phyloP scores from a whole-genome alignment of 2,797 vertebrate species.

The Anniella stebbinsi region DNA sequence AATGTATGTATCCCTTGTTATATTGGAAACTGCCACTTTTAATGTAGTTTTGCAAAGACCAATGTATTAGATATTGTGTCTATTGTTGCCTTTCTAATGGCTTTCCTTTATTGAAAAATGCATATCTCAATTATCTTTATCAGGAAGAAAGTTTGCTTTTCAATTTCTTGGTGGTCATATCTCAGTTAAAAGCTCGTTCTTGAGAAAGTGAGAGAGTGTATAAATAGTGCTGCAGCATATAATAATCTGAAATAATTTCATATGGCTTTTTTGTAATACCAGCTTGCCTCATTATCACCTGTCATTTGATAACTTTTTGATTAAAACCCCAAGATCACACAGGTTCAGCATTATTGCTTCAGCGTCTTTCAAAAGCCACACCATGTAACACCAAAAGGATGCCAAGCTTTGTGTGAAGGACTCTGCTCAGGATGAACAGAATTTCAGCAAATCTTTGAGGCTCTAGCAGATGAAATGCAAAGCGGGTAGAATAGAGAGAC shows the following conservation, averaged over 20 bases:
- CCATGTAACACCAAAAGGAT: slow-evolving; percentile 55
- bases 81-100: slow-evolving; percentile 27
- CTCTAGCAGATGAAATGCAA: slow-evolving; percentile 24
- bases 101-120: slow-evolving; percentile 46
- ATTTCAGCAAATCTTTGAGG: slow-evolving; percentile 47
- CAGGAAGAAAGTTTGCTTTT: background rate
- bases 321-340: slow-evolving; percentile 63
- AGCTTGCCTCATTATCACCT: slow-evolving; percentile 69
- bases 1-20: background rate
- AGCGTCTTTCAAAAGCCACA: slow-evolving; percentile 60
- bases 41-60: slow-evolving; percentile 2
- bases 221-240: slow-evolving; percentile 54
- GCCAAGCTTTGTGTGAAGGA: slow-evolving; percentile 59
- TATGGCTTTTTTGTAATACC: slow-evolving; percentile 58
- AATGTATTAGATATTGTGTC: slow-evolving; percentile 15
- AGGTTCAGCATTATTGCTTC: slow-evolving; percentile 60
- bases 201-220: slow-evolving; percentile 52
- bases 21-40: background rate
- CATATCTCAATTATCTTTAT: slow-evolving; percentile 44
- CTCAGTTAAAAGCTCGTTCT: slow-evolving; percentile 56
- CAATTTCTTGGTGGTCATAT: slow-evolving; percentile 53
- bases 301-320: slow-evolving; percentile 65
- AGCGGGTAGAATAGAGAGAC: slow-evolving; percentile 32
- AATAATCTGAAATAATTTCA: slow-evolving; percentile 40
- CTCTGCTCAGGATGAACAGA: slow-evolving; percentile 57